phyloP scores from a whole-genome alignment of 2,797 vertebrate species.

The Leuciscus waleckii region DNA sequence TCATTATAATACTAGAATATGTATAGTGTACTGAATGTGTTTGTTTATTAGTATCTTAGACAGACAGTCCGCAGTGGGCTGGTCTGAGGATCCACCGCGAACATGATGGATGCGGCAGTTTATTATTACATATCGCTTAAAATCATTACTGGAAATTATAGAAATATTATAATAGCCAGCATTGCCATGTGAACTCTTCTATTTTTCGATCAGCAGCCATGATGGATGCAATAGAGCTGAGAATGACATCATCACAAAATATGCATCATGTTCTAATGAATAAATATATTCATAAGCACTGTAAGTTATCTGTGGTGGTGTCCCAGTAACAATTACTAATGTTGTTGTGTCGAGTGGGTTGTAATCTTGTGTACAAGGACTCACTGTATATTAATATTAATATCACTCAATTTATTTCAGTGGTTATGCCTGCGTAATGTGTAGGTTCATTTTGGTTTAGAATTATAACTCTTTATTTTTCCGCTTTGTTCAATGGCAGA shows the following conservation, averaged over 20 bases:
- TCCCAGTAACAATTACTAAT: background rate
- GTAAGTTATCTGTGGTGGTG: background rate
- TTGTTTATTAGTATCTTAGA: background rate
- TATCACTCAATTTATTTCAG: background rate
- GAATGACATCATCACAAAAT: conserved; percentile 13
- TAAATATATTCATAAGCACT: background rate
- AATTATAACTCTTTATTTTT: background rate
- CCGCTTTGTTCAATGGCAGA: background rate
- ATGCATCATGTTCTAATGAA: background rate
- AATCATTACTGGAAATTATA: background rate
- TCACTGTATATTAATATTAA: background rate
- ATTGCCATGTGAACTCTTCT: background rate
- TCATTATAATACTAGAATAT: background rate
- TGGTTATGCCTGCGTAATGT: background rate
- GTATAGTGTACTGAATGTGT: background rate
- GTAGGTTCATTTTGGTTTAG: background rate
- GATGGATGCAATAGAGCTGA: conserved; percentile 28
- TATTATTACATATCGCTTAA: background rate
- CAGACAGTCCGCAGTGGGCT: conserved; percentile 41
- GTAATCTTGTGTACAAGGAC: background rate
- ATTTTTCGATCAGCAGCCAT: conserved; percentile 45
- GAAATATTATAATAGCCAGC: background rate
- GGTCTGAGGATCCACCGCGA: conserved; percentile 27
- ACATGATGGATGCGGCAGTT: conserved; percentile 50
- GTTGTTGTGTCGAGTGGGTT: background rate